A percentile compares a stretch with the other conserved stretches of the same genome.
Conservation (phyloP, 2,113 vertebrate species). For the Prionailurus bengalensis region DNA sequence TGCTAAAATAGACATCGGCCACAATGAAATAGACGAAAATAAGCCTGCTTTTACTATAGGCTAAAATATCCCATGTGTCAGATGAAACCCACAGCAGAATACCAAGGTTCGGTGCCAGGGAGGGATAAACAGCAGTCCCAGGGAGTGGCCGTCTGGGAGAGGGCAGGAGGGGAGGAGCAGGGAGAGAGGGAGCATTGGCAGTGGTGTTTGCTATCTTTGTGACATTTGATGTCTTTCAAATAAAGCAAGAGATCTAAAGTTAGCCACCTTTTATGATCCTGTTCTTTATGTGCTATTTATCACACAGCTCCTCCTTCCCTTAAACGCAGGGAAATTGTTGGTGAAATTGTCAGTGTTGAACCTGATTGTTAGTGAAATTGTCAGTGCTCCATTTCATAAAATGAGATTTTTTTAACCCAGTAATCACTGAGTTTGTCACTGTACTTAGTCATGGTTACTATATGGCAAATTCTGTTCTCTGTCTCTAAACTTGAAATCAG, state of each 20-base stretch:
- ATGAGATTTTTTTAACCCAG: background rate
- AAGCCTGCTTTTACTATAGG: background rate
- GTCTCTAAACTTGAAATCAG: slow-evolving; percentile 10
- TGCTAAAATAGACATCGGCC: background rate
- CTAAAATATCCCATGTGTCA: background rate
- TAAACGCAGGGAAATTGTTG: background rate
- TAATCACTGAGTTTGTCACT: background rate
- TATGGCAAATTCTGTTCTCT: background rate
- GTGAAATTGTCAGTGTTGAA: background rate
- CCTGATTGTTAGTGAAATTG: background rate
- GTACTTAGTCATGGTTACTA: background rate
- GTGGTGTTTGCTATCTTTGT: background rate
- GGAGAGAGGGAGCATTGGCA: no score
- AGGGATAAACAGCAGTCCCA: no score
- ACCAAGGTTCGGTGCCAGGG: background rate
- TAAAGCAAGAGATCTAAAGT: background rate
- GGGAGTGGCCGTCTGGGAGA: background rate
- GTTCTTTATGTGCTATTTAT: background rate
- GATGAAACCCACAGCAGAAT: background rate
- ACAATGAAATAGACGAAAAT: background rate
- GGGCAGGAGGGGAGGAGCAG: accelerated
- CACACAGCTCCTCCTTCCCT: background rate
- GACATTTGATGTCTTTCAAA: background rate
- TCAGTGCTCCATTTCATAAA: background rate
- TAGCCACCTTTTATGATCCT: background rate